phyloP scores from a whole-genome alignment of 2,113 vertebrate genomes.

The Platichthys flesus region DNA sequence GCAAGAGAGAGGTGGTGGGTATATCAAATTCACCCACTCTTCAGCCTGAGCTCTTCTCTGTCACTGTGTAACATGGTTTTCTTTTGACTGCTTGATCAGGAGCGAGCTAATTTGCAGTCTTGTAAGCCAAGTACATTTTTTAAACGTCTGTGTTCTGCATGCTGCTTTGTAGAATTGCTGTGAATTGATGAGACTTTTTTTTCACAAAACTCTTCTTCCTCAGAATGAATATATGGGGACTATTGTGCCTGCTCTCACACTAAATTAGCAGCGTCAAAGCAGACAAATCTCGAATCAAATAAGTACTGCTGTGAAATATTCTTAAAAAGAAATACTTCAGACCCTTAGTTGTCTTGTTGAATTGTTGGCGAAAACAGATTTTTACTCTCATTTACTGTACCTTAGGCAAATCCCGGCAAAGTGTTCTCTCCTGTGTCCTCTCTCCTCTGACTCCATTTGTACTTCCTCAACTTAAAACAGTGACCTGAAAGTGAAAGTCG shows the following conservation, averaged over 20 bases:
- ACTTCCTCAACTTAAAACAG: not conserved
- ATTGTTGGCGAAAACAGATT: not conserved
- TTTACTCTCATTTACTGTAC: not conserved
- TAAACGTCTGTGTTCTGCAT: not conserved
- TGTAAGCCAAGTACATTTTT: not conserved
- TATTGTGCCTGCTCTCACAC: not conserved
- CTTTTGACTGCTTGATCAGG: conserved; percentile 2
- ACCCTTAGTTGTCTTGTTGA: not conserved
- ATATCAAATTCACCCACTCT: conserved; percentile 12
- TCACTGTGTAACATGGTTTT: conserved; percentile 9
- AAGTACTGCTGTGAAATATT: not conserved
- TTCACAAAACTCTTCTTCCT: not conserved
- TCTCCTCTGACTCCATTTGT: not conserved
- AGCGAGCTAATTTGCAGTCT: conserved; percentile 12
- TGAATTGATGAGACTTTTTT: not conserved
- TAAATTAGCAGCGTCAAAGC: not conserved
- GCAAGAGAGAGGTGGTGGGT: conserved; percentile 32
- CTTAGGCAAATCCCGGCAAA: not conserved
- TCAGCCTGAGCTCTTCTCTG: conserved; percentile 8
- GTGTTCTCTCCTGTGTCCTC: not conserved
- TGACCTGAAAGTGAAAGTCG: not conserved
- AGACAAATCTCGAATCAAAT: not conserved
- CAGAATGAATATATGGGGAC: not conserved
- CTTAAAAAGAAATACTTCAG: not conserved
- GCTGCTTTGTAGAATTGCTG: not conserved